Base-by-base conservation (phyloP, 2,113 vertebrate genomes). In the Ciconia stormi region DNA sequence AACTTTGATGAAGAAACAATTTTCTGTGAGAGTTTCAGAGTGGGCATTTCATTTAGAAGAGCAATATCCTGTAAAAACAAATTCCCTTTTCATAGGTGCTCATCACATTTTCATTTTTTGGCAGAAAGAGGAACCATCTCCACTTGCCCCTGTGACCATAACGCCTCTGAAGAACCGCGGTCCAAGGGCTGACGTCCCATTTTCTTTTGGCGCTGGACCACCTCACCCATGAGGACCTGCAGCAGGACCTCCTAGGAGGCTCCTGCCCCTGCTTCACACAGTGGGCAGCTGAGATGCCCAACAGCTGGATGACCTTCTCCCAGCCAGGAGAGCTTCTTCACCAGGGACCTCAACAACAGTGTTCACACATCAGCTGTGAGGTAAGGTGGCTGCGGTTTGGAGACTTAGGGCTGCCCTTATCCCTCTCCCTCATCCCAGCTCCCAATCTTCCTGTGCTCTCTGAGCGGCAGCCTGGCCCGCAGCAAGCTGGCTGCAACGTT, bases 121-220 rank as follows among this genome's bases (percentile, higher is more conserved):
- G 17, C 72, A 89, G 92, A 69, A 86, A 78, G 8, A 15, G 8
- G 13, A 85, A 52, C 13, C 40, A 38, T 9, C 17, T 90, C 36
- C 5, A 5, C 32, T 67, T 84, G n/a, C 23, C 30, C 18, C 23
- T 52, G 29, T 73, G 58, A 56, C 58, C 13, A 2, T 10, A 20
- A 76, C 4, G 8, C 15, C 59, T 84, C 69, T 18, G 15, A 72
- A 87, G 36, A 86, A 38, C 23, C 0, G 1, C 0, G 0, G 71
- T 55, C 55, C 11, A 13, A 53, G n/a, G 13, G 8, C 26, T 73
- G 38, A 49, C 58, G 26, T 74, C 38, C 40, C 26, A 30, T 55
- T 77, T 81, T 46, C 10, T 38, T 69, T 44, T 53, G 26, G 23
- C 13, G 10, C 77, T 50, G 36, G 21, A 70, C 36, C 2, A 6